phyloP scores from a whole-genome alignment of 2,113 vertebrate genomes.

The Neolamprologus tretocephalus region DNA sequence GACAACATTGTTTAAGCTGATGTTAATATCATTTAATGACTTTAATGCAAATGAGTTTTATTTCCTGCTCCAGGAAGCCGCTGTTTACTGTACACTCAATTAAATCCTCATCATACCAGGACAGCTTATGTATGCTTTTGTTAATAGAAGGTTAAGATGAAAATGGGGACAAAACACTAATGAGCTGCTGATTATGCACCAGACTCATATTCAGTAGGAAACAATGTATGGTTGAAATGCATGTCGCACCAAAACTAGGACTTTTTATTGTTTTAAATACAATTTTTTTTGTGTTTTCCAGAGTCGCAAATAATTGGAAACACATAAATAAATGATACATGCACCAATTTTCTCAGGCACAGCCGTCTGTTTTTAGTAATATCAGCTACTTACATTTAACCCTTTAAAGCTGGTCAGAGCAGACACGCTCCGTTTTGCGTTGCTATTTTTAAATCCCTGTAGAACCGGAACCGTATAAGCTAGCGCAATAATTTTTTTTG shows the following conservation, averaged over 20 bases:
- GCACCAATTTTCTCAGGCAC: not conserved
- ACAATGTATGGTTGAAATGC: not conserved
- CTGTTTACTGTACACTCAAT: not conserved
- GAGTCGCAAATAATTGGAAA: not conserved
- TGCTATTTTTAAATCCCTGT: too few species aligned
- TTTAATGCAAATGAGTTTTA: not conserved
- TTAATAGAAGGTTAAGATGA: not conserved
- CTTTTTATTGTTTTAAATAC: not conserved
- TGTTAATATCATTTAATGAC: not conserved
- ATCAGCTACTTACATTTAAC: not conserved
- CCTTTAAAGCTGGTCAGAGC: accelerated
- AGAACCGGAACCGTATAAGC: accelerated
- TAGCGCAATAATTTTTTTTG: too few species aligned
- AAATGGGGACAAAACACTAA: slow-evolving; percentile 10
- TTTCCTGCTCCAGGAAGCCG: not conserved
- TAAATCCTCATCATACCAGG: not conserved
- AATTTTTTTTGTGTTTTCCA: not conserved
- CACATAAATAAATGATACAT: not conserved
- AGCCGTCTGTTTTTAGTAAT: not conserved
- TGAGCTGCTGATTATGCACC: not conserved
- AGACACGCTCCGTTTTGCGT: accelerated
- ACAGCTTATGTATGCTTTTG: not conserved
- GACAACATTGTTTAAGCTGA: not conserved
- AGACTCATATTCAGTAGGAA: not conserved
- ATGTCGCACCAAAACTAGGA: not conserved